Percentiles rank a stretch among this genome's conserved stretches.
phyloP scores from a whole-genome alignment of 2,888 invertebrate genomes.

The Agonum fuliginosum region DNA sequence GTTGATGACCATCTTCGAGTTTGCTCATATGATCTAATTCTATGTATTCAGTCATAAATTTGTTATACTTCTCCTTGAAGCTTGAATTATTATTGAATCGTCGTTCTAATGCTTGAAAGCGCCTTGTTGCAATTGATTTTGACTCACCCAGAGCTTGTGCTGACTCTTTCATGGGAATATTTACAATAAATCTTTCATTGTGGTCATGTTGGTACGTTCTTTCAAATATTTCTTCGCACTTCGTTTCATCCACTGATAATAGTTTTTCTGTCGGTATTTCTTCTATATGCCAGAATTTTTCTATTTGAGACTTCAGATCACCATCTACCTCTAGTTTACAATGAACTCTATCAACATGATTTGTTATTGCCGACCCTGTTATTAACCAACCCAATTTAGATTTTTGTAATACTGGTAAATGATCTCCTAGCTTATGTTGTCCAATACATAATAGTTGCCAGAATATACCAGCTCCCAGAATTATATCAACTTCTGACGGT shows the following conservation, averaged over 20 bases:
- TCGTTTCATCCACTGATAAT: slow-evolving; percentile 3
- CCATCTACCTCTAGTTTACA: neutral
- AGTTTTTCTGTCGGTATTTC: neutral
- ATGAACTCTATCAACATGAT: neutral
- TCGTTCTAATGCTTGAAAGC: neutral
- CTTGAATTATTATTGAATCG: neutral
- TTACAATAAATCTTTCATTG: neutral
- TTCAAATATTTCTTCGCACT: slow-evolving; percentile 5
- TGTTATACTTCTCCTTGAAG: neutral
- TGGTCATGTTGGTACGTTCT: neutral
- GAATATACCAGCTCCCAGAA: slow-evolving; percentile 25
- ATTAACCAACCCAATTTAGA: slow-evolving; percentile 30
- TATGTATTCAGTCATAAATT: neutral
- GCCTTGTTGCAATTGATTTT: neutral
- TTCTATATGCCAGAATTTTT: slow-evolving; percentile 2
- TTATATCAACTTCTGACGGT: slow-evolving; percentile 9
- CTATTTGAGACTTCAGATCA: neutral
- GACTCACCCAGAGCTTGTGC: slow-evolving; percentile 3
- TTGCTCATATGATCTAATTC: neutral
- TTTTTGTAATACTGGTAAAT: neutral
- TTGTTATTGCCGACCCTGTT: neutral
- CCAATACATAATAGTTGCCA: slow-evolving; percentile 34
- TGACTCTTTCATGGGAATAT: too few relatives aligned
- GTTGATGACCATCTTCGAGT: neutral
- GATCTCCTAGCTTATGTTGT: slow-evolving; percentile 15